A percentile compares a stretch with the other conserved stretches of the same genome.
phyloP scores from a whole-genome alignment of 1,140 invertebrate genomes.

The Galleria mellonella region DNA sequence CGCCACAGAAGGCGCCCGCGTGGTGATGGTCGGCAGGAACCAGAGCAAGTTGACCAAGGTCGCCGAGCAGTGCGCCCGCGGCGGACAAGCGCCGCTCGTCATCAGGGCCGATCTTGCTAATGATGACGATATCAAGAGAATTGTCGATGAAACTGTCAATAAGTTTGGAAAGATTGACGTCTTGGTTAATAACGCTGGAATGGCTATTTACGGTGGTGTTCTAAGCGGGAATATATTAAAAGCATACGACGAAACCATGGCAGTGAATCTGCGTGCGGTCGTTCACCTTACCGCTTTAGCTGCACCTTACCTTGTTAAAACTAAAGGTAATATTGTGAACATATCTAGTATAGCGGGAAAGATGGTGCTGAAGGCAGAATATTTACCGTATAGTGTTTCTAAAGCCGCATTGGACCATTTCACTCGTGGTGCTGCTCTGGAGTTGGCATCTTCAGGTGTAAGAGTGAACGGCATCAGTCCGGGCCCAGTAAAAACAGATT shows the following conservation, averaged over 20 bases:
- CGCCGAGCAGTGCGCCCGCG: conserved; percentile 72
- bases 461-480: conserved; percentile 83
- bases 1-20: conserved; percentile 11
- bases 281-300: conserved; percentile 82
- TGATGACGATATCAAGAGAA: conserved; percentile 75
- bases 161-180: conserved; percentile 77
- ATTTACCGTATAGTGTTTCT: conserved; percentile 78
- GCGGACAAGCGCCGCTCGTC: conserved; percentile 57
- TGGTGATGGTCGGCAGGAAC: conserved; percentile 72
- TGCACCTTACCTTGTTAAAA: conserved; percentile 79
- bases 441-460: conserved; percentile 78
- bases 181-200: conserved; percentile 84
- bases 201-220: conserved; percentile 78
- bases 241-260: conserved; percentile 80
- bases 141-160: conserved; percentile 74
- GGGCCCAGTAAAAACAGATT: conserved; percentile 77
- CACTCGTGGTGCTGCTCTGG: conserved; percentile 78
- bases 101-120: conserved; percentile 77
- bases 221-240: conserved; percentile 77
- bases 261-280: conserved; percentile 80
- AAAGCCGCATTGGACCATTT: conserved; percentile 85
- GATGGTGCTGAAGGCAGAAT: not conserved
- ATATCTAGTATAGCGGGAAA: not conserved
- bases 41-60: conserved; percentile 66
- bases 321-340: conserved; percentile 84